Evolutionary conservation across 2,888 invertebrate genomes (phyloP).

Genomic region (Lamproptera curius): DNA sequence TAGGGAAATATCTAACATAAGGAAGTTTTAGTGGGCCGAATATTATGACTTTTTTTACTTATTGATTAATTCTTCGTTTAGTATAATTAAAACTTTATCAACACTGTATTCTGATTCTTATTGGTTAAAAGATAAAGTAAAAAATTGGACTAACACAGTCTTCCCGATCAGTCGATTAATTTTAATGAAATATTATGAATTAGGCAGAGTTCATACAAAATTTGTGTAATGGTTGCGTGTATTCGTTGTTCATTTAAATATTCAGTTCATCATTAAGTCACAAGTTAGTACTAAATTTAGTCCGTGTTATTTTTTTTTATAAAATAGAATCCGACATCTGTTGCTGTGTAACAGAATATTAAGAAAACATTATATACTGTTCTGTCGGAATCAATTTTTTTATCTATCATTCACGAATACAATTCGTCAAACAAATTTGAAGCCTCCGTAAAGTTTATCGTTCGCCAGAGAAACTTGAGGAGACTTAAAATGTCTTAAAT

Average conservation of each 20-base stretch:
- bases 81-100: too few species aligned
- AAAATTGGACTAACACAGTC: conserved; percentile 20
- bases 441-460: conserved; percentile 15
- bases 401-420: too few species aligned
- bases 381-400: too few species aligned
- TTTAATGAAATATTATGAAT: conserved; percentile 5
- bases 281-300: neutral
- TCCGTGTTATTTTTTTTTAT: neutral
- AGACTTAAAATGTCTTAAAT: too few species aligned
- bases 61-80: too few species aligned
- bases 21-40: too few species aligned
- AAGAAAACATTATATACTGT: too few species aligned
- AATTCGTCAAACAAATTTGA: neutral
- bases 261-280: too few species aligned
- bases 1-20: neutral
- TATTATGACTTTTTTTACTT: too few species aligned
- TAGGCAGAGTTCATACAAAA: conserved; percentile 11
- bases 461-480: conserved; percentile 10
- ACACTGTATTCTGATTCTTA: conserved; percentile 5
- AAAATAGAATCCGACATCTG: neutral
- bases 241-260: conserved; percentile 13
- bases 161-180: conserved; percentile 15
- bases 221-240: neutral
- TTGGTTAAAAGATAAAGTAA: conserved; percentile 9
- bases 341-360: too few species aligned